Evolutionary conservation across 2,888 invertebrate genomes (phyloP), one percentile per base, ranked within the genome.

Genomic region (Octodonta nipae): DNA sequence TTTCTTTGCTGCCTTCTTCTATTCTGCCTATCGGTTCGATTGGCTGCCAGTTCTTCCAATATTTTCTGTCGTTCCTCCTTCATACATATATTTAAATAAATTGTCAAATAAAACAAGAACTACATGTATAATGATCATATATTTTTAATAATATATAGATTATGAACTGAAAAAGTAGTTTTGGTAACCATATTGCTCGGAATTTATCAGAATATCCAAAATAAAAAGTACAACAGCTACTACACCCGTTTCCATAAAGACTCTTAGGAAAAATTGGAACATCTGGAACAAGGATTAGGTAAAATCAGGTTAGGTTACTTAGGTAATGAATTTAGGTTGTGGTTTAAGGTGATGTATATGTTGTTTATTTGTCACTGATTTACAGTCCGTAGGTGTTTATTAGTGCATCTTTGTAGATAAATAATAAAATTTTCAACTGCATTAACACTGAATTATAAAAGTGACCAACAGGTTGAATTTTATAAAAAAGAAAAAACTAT

Each of bases 61-160:
- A 79, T 74, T 43, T 76, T 75, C 52, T 75, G 76, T 40, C 80
- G 68, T 58, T 83, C 82, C 70, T 79, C 78, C 68, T 80, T 66
- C 37, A 4, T 13, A 26, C 26, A 10, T 8, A 26, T 5, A n/a
- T 12, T 11, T n/a, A 20, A 20, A 20, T 20, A n/a, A 20, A 6
- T 6, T n/a, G 20, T n/a, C 22, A n/a, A 22, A 22, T 22, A 3
- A 22, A 4, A 22, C 4, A 22, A 2, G 11, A 22, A 10, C 22
- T 22, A 22, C 22, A n/a, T n/a, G n/a, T n/a, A n/a, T n/a, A n/a
- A n/a, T n/a, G n/a, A n/a, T n/a, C n/a, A n/a, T n/a, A n/a, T n/a
- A n/a, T n/a, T n/a, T n/a, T n/a, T n/a, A n/a, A n/a, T n/a, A n/a
- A n/a, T n/a, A n/a, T n/a, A n/a, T n/a, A n/a, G n/a, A n/a, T n/a